Evolutionary conservation across 2,113 vertebrate species (phyloP), one percentile per base, ranked within the genome.

Genomic region (Arvicanthis niloticus): DNA sequence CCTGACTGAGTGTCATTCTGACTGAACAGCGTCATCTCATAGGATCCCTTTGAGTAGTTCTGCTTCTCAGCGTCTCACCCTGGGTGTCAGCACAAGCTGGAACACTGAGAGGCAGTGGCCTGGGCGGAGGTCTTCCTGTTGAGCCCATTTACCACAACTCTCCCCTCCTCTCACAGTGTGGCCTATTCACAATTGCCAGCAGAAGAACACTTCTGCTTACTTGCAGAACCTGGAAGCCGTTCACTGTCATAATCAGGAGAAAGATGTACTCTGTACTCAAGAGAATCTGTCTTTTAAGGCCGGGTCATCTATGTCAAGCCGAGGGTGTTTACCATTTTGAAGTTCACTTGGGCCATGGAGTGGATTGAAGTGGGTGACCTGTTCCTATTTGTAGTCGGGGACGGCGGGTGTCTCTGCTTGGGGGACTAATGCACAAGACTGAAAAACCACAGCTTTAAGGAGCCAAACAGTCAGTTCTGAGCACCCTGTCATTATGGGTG

Each of bases 351-450:
- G 53, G 42, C 60, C 34, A 4, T 26, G 40, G 58, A 60, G 22
- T 42, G 37, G 37, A 62, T 19, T 65, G 81, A 58, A 45, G n/a
- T 85, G 31, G 81, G 34, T 95, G 51, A 58, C 72, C 75, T 1
- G 3, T 60, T 51, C 68, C 24, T 87, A 75, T 81, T 91, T 93
- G 58, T 91, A 84, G 15, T 84, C 22, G 29, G 76, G 40, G 34
- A 73, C 19, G 78, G 45, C 17, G 56, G 70, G 65, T 87, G 21
- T 96, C 65, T 84, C n/a, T 93, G 86, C 56, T 91, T 95, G 91
- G 91, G 91, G 85, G 68, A 86, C 81, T 21, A 62, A 40, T 19
- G 82, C 58, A 51, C 65, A 90, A 85, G 73, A 87, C 22, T 72
- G 37, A 65, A 89, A 94, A 51, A 13, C 16, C 48, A 58, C 60